Evolutionary conservation across 2,888 invertebrate species (phyloP).

Genomic region (Sinopyrophorus schimmeli): DNA sequence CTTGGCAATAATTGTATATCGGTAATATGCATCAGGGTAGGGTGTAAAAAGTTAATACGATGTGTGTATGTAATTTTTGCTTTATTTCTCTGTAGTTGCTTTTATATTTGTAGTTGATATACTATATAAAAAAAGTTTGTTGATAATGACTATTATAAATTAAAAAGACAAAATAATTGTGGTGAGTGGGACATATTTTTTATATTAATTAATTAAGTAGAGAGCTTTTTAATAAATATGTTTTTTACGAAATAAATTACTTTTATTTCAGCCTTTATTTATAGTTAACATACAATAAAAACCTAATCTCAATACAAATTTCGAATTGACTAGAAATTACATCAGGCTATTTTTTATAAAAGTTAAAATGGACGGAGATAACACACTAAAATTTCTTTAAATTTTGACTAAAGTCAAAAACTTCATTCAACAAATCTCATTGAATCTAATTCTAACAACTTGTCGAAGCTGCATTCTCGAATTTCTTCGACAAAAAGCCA

Average conservation of each 20-base stretch:
- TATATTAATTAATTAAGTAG: slow-evolving; percentile 23
- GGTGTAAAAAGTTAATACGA: neutral
- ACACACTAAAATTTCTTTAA: slow-evolving; percentile 25
- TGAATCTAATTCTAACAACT: slow-evolving; percentile 2
- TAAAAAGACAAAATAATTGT: too few relatives aligned
- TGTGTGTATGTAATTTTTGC: slow-evolving; percentile 2
- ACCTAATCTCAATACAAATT: slow-evolving; percentile 25
- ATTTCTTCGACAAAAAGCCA: neutral
- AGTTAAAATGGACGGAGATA: slow-evolving; percentile 31
- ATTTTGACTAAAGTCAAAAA: slow-evolving; percentile 17
- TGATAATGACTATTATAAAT: slow-evolving; percentile 19
- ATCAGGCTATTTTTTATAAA: slow-evolving; percentile 25
- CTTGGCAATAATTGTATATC: neutral
- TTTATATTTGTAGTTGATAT: slow-evolving; percentile 27
- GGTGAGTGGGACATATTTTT: slow-evolving; percentile 30
- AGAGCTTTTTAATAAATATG: slow-evolving; percentile 30
- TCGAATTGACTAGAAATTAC: slow-evolving; percentile 30
- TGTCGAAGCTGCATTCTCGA: slow-evolving; percentile 1
- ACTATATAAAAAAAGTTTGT: too few relatives aligned
- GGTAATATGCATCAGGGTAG: neutral
- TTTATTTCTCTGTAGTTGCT: slow-evolving; percentile 21
- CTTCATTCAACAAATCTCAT: slow-evolving; percentile 10
- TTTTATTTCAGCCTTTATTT: slow-evolving; percentile 30
- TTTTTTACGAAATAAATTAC: slow-evolving; percentile 27
- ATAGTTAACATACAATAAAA: slow-evolving; percentile 23